phyloP scores from a whole-genome alignment of 2,888 invertebrate genomes.

The Allacma fusca region DNA sequence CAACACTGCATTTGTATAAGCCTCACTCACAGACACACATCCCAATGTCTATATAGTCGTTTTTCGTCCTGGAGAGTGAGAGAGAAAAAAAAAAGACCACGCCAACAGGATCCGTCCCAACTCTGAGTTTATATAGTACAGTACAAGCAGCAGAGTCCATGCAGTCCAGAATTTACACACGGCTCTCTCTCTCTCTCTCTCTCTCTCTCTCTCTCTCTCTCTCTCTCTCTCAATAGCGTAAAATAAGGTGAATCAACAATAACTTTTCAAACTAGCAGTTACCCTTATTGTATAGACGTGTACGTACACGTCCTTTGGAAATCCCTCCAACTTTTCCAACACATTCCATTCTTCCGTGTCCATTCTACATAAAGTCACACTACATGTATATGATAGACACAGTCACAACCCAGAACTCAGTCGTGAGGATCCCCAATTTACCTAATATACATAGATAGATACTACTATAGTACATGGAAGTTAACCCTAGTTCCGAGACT shows the following conservation, averaged over 20 bases:
- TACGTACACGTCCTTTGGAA: neutral
- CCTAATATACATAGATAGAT: too few relatives aligned
- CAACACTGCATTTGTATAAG: too few relatives aligned
- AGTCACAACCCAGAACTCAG: too few relatives aligned
- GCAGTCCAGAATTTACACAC: neutral
- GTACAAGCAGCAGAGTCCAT: neutral
- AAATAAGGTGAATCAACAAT: constrained; percentile 9
- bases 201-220: too few relatives aligned
- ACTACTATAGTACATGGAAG: too few relatives aligned
- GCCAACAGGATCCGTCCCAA: neutral
- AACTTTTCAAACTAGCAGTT: neutral
- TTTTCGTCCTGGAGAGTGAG: too few relatives aligned
- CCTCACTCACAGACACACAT: too few relatives aligned
- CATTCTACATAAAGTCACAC: too few relatives aligned
- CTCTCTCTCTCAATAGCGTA: neutral
- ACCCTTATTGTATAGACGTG: neutral
- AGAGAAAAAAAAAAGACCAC: neutral
- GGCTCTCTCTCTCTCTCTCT: too few relatives aligned
- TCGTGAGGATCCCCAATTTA: too few relatives aligned
- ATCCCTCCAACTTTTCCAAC: constrained; percentile 1
- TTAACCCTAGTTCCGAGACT: too few relatives aligned
- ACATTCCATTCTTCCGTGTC: neutral
- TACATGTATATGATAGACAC: too few relatives aligned
- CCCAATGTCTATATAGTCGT: neutral
- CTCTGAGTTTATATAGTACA: neutral